Evolutionary conservation across 2,888 invertebrate genomes (phyloP), one percentile per base, ranked within the genome.

Genomic region (Lysandra bellargus): DNA sequence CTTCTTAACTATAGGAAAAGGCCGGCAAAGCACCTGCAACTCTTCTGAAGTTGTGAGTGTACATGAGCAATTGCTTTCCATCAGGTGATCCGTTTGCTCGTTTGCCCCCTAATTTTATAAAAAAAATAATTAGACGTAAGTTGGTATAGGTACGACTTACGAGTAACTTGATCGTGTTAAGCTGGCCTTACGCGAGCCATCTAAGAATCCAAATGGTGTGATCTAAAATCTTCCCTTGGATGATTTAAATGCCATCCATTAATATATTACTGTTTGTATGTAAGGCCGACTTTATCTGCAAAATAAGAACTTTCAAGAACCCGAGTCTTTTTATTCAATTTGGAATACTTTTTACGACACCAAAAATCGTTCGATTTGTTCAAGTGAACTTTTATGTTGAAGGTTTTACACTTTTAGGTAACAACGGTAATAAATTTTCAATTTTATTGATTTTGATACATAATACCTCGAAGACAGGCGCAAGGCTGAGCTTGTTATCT

Each of bases 391-490:
- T 76, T 57, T 33, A 7, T 57, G 76, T 49, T 76, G 76, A 76
- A 76, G 76, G 74, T 80, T 77, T 80, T 61, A 72, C 77, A 79
- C 77, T 80, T 78, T 53, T 73, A 60, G 4, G n/a, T 78, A 75
- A 40, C 69, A 80, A 74, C 53, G 23, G 72, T 77, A 77, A 77
- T 76, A 69, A 79, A 79, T 57, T 77, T 69, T 69, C 44, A 77
- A 79, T 77, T 74, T 73, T 74, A 73, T 74, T 79, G n/a, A 79
- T 79, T 79, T 53, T 57, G 57, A 76, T 53, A 76, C 53, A 30
- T 57, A 76, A 76, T 33, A 57, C 53, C 30, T 44, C 23, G 74
- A 6, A 49, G 9, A 33, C 53, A 76, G 76, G 33, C 53, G 57
- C 75, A n/a, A 49, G 9, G 49, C 23, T 7, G 73, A 1, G 44